phyloP scores from a whole-genome alignment of 1,140 invertebrate genomes.

The Drosophila mojavensis region DNA sequence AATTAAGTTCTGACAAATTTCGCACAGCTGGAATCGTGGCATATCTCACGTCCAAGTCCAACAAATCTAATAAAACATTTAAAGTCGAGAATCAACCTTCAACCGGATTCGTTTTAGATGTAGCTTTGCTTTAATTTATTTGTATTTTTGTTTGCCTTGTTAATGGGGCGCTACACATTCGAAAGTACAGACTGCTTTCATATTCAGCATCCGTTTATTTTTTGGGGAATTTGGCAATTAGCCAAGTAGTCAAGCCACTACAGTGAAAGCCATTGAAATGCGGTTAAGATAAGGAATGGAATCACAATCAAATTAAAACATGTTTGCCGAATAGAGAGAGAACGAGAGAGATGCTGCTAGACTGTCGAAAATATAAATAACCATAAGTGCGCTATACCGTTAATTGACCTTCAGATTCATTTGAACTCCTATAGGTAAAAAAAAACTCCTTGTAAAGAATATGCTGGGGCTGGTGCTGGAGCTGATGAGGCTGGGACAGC shows the following conservation, averaged over 20 bases:
- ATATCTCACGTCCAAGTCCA: slow-evolving; percentile 12
- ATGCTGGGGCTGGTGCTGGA: background rate
- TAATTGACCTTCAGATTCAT: slow-evolving; percentile 22
- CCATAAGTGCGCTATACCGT: slow-evolving; percentile 19
- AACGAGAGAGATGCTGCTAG: background rate
- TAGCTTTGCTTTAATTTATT: slow-evolving; percentile 49
- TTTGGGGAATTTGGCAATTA: slow-evolving; percentile 51
- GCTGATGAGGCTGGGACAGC: slow-evolving; percentile 29
- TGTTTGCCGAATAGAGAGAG: slow-evolving; percentile 15
- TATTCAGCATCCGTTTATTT: slow-evolving; percentile 58
- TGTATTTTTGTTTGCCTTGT: slow-evolving; percentile 52
- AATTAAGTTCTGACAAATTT: slow-evolving; percentile 56
- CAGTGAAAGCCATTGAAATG: slow-evolving; percentile 56
- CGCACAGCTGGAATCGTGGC: slow-evolving; percentile 32
- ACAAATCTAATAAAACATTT: slow-evolving; percentile 51
- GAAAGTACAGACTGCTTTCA: slow-evolving; percentile 75
- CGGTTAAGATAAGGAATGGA: slow-evolving; percentile 14
- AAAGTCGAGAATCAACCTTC: slow-evolving; percentile 22
- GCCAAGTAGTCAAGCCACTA: slow-evolving; percentile 20
- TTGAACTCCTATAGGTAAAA: background rate
- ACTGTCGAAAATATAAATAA: background rate
- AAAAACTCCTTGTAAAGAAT: background rate
- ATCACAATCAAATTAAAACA: slow-evolving; percentile 4
- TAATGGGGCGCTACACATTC: slow-evolving; percentile 45
- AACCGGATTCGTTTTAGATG: slow-evolving; percentile 61